Conservation (phyloP, 2,797 vertebrate species). For the Steatocranus sp. region DNA sequence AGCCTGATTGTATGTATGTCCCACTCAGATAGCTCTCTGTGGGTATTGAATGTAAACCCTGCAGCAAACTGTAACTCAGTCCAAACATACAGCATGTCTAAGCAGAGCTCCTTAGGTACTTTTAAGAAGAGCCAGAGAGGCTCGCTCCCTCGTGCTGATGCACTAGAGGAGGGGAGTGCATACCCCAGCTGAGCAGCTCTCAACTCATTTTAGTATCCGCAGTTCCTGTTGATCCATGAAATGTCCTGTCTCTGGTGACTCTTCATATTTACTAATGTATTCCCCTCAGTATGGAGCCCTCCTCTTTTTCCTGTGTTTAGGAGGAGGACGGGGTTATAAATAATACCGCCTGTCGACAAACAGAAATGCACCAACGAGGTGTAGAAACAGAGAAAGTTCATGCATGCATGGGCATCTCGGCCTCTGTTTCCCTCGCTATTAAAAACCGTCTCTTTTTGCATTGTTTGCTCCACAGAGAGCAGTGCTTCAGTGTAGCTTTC, state of each 20-base stretch:
- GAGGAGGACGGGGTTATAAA: slow-evolving; percentile 86
- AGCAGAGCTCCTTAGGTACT: slow-evolving; percentile 78
- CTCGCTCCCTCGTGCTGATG: slow-evolving; percentile 77
- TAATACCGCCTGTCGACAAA: slow-evolving; percentile 74
- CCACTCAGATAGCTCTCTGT: not conserved
- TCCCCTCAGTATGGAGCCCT: slow-evolving; percentile 84
- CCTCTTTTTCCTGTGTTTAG: slow-evolving; percentile 87
- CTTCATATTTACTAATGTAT: slow-evolving; percentile 95
- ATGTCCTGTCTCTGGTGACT: slow-evolving; percentile 90
- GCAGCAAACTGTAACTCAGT: slow-evolving; percentile 17
- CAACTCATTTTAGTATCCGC: slow-evolving; percentile 91
- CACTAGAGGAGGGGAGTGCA: slow-evolving; percentile 70
- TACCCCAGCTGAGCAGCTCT: slow-evolving; percentile 83
- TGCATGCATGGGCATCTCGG: slow-evolving; percentile 71
- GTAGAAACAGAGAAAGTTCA: slow-evolving; percentile 75
- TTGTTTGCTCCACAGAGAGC: slow-evolving; percentile 88
- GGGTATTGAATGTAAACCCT: slow-evolving; percentile 4
- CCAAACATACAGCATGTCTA: slow-evolving; percentile 73
- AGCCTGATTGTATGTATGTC: not conserved
- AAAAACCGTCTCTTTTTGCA: slow-evolving; percentile 77
- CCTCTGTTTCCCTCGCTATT: slow-evolving; percentile 83
- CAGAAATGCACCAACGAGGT: slow-evolving; percentile 40
- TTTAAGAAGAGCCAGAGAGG: slow-evolving; percentile 66
- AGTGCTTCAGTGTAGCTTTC: slow-evolving; percentile 74
- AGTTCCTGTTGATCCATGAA: slow-evolving; percentile 95